Base-by-base conservation (phyloP, 1,140 invertebrate genomes). In the Heterodera carotae region DNA sequence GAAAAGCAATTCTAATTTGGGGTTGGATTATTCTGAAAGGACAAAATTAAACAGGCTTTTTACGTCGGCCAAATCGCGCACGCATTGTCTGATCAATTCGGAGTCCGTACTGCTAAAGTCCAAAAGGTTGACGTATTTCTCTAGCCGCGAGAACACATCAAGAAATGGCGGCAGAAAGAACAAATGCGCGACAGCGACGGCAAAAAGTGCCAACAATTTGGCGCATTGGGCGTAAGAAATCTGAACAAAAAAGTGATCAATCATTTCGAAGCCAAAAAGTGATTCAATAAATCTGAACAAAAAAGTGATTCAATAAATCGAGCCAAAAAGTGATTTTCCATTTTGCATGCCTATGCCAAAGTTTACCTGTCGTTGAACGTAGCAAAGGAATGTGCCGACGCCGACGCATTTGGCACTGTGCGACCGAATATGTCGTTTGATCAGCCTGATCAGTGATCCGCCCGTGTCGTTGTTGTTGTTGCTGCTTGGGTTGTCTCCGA, bases 211-310 rank as follows among this genome's bases (percentile, higher is more conserved):
- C n/a, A 83, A 15, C 27, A 83, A 53, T 66, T 83, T 83, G 27
- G 79, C 48, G 34, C 82, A 84, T 39, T 83, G 83, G 33, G 82
- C 82, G 34, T 85, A 83, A 25, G 85, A 83, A 22, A 64, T 68
- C 82, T 80, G 53, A 81, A 77, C 69, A 43, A n/a, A n/a, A 18
- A n/a, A 76, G 22, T 56, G n/a, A 43, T 75, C 22, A 2, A n/a
- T 36, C 4, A 7, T 76, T 76, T 0, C 7, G 12, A 34, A 36
- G 72, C 18, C n/a, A n/a, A n/a, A n/a, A n/a, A n/a, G n/a, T n/a
- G n/a, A 59, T 27, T 68, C 78, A 76, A 25, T 10, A 33, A 76
- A 77, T 80, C 67, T 39, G 8, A 77, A 12, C 53, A 48, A 79
- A n/a, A n/a, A n/a, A n/a, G n/a, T n/a, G n/a, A n/a, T n/a, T n/a